Evolutionary conservation across 2,113 vertebrate genomes (phyloP), one percentile per base, ranked within the genome.

Genomic region (Cololabis saira): DNA sequence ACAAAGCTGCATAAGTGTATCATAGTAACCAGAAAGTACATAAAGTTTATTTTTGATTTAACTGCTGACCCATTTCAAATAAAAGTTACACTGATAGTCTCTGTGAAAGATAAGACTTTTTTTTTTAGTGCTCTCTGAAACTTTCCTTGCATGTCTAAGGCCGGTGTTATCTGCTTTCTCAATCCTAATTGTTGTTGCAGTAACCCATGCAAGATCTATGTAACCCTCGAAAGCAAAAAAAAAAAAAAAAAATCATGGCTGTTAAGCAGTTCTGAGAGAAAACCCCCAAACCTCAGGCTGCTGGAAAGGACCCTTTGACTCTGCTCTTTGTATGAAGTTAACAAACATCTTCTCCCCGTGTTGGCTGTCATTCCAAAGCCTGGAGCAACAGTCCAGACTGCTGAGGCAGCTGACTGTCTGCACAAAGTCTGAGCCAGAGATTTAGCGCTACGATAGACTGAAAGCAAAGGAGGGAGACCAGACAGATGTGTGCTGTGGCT

Each of bases 311-410:
- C 19, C 55, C 12, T 11, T 49, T 21, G 65, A 44, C 40, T 62
- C 67, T 71, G 56, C 57, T 81, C 66, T 75, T 69, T 83, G 68
- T 53, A 55, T 3, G 13, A 15, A 56, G 47, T 55, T 76, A 74
- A 64, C 78, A 79, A 85, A 84, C 76, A 69, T 75, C 48, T 80
- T 75, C 33, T 82, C 68, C 69, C 52, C 41, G 41, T 68, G 62
- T 43, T 66, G 66, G 27, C 59, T 69, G 57, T 12, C 19, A 63
- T 78, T 77, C 85, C 85, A 87, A 72, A 78, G 82, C 81, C 86
- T 73, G 74, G 50, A 88, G 86, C 83, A 74, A 87, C 37, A 81
- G 68, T 58, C 74, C 81, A 87, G 78, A 88, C 81, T 82, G 73
- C 76, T 44, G 70, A 84, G 75, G 67, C 83, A 78, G 68, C 30